Conservation (phyloP, 1,140 invertebrate genomes). For the Trichonephila inaurata region DNA sequence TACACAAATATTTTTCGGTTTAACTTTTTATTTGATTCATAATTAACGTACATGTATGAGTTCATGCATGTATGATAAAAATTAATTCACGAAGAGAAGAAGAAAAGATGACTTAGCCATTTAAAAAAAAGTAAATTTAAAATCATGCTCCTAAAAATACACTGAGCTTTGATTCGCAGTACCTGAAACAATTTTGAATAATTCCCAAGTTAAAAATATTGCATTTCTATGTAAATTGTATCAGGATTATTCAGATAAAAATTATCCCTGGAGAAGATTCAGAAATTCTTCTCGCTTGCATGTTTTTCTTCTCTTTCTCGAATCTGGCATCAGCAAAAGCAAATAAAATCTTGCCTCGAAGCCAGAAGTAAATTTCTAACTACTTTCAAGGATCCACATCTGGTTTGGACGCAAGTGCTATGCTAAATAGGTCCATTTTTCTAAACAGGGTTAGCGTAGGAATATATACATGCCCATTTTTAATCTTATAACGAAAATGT, state of each 20-base stretch:
- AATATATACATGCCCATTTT: background rate
- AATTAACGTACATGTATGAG: too few relatives aligned
- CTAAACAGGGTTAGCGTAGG: background rate
- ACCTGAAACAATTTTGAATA: background rate
- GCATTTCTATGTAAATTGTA: constrained; percentile 16
- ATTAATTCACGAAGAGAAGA: background rate
- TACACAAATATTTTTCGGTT: too few relatives aligned
- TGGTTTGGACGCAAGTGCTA: background rate
- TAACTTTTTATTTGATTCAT: too few relatives aligned
- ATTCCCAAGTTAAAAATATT: background rate
- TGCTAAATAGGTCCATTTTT: constrained; percentile 38
- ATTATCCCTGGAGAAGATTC: background rate
- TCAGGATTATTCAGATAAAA: constrained; percentile 12
- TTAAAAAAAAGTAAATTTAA: background rate
- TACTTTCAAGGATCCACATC: background rate
- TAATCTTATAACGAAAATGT: background rate
- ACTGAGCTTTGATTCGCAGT: background rate
- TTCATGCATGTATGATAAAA: too few relatives aligned
- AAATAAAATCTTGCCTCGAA: background rate
- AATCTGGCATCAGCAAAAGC: background rate
- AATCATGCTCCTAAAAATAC: background rate
- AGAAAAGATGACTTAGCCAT: background rate
- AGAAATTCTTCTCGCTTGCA: background rate
- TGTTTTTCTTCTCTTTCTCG: background rate
- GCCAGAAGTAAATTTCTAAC: background rate